A percentile compares a stretch with the other conserved stretches of the same genome.
Conservation (phyloP, 2,797 vertebrate genomes). For the Aquila chrysaetos region DNA sequence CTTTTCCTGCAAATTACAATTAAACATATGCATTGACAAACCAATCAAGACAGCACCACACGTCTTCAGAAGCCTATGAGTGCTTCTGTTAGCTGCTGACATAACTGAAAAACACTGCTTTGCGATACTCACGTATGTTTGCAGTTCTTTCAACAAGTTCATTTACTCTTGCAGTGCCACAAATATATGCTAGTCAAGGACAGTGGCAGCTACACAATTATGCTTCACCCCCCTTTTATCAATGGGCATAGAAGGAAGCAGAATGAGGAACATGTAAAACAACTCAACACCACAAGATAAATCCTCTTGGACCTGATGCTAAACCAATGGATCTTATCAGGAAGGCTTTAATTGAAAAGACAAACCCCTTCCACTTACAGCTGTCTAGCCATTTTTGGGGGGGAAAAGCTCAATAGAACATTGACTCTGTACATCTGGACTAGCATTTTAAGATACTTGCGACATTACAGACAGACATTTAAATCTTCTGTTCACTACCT, state of each 20-base stretch:
- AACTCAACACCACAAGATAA: background rate
- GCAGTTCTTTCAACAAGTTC: background rate
- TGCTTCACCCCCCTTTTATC: background rate
- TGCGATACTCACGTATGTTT: background rate
- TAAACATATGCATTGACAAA: background rate
- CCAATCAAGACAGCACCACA: background rate
- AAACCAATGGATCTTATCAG: background rate
- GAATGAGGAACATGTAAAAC: background rate
- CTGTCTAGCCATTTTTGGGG: background rate
- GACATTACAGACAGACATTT: background rate
- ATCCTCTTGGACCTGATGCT: background rate
- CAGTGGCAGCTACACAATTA: background rate
- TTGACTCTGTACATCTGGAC: background rate
- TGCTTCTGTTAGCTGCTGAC: background rate
- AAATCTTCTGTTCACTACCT: background rate
- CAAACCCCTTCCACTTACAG: background rate
- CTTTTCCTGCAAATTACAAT: background rate
- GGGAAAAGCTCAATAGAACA: background rate
- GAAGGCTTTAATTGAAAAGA: background rate
- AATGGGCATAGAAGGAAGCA: background rate
- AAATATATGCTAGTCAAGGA: background rate
- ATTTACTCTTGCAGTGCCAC: background rate
- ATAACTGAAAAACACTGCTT: background rate
- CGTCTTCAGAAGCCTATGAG: background rate
- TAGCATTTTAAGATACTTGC: background rate